These are phyloP conservation scores for Lithobates sylvaticus DNA, from an alignment of 2,797 vertebrate genomes.

Conservation along the genomic window DNA sequence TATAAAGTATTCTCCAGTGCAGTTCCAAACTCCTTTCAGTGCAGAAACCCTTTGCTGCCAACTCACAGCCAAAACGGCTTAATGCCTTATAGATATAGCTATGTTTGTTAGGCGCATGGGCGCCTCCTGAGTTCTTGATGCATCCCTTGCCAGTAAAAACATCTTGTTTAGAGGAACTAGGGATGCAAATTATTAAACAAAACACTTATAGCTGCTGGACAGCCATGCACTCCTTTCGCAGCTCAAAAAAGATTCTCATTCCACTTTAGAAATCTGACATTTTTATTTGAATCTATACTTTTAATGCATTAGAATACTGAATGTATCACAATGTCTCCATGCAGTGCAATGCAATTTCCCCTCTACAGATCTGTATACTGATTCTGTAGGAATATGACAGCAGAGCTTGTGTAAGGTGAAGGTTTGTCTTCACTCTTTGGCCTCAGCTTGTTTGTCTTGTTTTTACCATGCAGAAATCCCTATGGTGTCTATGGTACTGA, in stretches of 20 bases:
- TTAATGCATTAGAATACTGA: not conserved
- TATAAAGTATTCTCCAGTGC: not conserved
- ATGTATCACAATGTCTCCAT: not conserved
- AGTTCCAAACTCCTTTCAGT: not conserved
- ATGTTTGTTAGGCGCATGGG: not conserved
- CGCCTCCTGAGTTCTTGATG: not conserved
- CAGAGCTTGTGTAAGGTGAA: not conserved
- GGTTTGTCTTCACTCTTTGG: not conserved
- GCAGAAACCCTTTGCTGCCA: not conserved
- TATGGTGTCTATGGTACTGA: constrained; percentile 12
- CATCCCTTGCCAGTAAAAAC: constrained; percentile 21
- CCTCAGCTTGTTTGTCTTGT: not conserved
- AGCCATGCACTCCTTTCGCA: not conserved
- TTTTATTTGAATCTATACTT: not conserved
- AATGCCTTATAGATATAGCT: not conserved
- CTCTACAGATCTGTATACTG: not conserved
- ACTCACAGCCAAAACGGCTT: not conserved
- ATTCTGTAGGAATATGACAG: not conserved
- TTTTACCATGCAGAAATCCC: constrained; percentile 5
- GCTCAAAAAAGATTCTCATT: not conserved
- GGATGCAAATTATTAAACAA: constrained; percentile 50
- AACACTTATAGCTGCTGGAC: not conserved
- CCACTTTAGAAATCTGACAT: not conserved
- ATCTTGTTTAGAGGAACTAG: constrained; percentile 1
- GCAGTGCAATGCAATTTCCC: too few species aligned